phyloP scores from a whole-genome alignment of 2,797 vertebrate species.

The Platalea minor region DNA sequence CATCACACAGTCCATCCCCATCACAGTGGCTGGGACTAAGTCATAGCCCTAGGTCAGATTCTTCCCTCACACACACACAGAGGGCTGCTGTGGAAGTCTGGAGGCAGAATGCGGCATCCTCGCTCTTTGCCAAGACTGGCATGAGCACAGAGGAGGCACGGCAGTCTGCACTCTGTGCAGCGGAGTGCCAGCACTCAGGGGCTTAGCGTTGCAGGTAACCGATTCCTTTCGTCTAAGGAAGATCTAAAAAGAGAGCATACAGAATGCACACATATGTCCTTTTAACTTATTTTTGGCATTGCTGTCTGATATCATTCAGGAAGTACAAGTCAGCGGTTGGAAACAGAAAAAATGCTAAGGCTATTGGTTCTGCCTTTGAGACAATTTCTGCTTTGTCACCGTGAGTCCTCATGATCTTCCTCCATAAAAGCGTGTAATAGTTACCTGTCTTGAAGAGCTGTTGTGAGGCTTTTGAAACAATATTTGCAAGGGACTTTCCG shows the following conservation, averaged over 20 bases:
- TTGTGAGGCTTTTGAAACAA: background rate
- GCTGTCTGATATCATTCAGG: background rate
- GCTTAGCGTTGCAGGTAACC: background rate
- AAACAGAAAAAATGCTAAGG: background rate
- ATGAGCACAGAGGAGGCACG: background rate
- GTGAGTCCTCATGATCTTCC: background rate
- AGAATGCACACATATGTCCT: background rate
- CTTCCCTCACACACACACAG: background rate
- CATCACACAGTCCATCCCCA: background rate
- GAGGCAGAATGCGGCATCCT: background rate
- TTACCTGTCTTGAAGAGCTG: background rate
- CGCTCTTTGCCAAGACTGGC: background rate
- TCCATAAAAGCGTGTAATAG: background rate
- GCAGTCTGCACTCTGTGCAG: background rate
- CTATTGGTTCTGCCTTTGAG: background rate
- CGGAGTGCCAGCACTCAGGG: background rate
- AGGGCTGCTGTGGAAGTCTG: background rate
- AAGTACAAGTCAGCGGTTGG: background rate
- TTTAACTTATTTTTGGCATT: constrained; percentile 12
- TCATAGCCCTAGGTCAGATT: background rate
- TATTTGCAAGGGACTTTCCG: background rate
- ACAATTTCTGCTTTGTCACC: constrained; percentile 43
- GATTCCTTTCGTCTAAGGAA: background rate
- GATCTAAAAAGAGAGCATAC: background rate
- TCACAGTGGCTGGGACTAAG: background rate